phyloP scores from a whole-genome alignment of 2,888 invertebrate species.

The Cremastinae sp. region DNA sequence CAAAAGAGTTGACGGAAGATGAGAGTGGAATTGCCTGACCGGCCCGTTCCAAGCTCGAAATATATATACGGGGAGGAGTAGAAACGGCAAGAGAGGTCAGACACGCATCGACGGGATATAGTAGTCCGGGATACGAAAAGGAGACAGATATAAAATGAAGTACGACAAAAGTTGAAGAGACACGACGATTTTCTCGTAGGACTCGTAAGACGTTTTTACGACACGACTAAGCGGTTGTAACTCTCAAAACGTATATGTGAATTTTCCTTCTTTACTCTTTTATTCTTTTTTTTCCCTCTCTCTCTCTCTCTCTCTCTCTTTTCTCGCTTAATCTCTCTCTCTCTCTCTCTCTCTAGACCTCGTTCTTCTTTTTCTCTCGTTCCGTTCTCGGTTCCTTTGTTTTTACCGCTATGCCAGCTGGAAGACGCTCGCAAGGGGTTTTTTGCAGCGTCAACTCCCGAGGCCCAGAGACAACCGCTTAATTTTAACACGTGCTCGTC shows the following conservation, averaged over 20 bases:
- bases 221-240: conserved; percentile 72
- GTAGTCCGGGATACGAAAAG: not conserved
- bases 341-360: conserved; percentile 31
- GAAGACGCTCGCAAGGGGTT: conserved; percentile 38
- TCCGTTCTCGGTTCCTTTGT: conserved; percentile 62
- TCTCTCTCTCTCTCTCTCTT: conserved; percentile 33
- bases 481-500: conserved; percentile 61
- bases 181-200: conserved; percentile 41
- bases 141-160: conserved; percentile 12
- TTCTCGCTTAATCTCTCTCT: conserved; percentile 39
- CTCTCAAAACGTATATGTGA: conserved; percentile 54
- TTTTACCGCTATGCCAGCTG: conserved; percentile 61
- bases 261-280: conserved; percentile 52
- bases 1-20: conserved; percentile 24
- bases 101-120: conserved; percentile 13
- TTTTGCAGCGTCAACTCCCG: conserved; percentile 62
- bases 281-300: conserved; percentile 31
- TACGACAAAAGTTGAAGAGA: conserved; percentile 53
- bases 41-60: conserved; percentile 35
- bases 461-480: conserved; percentile 57
- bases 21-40: conserved; percentile 25
- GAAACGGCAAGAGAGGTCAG: conserved; percentile 19
- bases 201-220: conserved; percentile 70
- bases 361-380: conserved; percentile 47
- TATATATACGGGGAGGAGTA: conserved; percentile 22